Evolutionary conservation across 2,888 invertebrate genomes (phyloP).

Genomic region (Leptarthrus brevirostris): DNA sequence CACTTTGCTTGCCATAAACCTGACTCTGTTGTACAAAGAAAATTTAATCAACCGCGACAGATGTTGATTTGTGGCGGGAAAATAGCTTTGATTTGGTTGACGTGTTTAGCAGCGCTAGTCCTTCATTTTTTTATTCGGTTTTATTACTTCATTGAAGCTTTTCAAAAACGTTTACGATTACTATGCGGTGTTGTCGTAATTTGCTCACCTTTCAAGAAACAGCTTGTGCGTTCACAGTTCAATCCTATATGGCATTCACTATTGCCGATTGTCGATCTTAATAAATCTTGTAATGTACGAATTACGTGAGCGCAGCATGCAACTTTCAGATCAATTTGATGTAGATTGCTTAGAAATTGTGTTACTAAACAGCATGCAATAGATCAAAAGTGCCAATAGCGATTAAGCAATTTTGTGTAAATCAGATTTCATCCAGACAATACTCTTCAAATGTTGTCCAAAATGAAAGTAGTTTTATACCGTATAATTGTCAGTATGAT

Average conservation of each 20-base stretch:
- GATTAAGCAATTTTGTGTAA: too few relatives aligned
- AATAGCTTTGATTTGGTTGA: slow-evolving; percentile 38
- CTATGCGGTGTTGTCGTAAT: slow-evolving; percentile 15
- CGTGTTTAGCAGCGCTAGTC: slow-evolving; percentile 36
- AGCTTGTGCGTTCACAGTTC: background rate
- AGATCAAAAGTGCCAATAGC: too few relatives aligned
- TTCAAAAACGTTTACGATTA: background rate
- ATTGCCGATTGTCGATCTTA: slow-evolving; percentile 15
- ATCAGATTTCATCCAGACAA: too few relatives aligned
- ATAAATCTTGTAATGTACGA: slow-evolving; percentile 34
- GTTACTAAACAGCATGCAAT: background rate
- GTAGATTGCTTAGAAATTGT: background rate
- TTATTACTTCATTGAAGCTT: slow-evolving; percentile 16
- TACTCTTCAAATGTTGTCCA: too few relatives aligned
- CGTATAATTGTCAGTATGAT: too few relatives aligned
- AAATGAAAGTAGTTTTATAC: too few relatives aligned
- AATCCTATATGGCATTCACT: background rate
- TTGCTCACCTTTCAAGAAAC: background rate
- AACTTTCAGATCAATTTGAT: background rate
- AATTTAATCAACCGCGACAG: slow-evolving; percentile 44
- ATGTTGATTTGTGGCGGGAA: slow-evolving; percentile 38
- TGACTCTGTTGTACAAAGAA: background rate
- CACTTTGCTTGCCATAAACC: background rate
- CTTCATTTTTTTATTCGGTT: slow-evolving; percentile 11
- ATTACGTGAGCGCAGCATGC: slow-evolving; percentile 11